Evolutionary conservation across 1,140 invertebrate genomes (phyloP).

Genomic region (Leptinotarsa defecta): DNA sequence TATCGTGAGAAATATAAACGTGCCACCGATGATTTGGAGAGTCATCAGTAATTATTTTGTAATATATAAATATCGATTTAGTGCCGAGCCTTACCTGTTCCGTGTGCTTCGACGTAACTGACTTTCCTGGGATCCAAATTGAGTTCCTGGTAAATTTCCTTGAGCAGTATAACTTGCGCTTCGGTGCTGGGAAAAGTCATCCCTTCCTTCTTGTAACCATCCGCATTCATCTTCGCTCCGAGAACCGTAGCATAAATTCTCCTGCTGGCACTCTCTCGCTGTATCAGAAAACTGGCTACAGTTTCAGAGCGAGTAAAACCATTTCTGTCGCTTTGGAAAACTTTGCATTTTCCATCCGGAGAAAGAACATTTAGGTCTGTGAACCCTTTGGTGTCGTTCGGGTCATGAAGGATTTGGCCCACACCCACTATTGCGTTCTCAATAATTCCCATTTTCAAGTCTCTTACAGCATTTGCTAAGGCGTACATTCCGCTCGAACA

Average conservation of each 20-base stretch:
- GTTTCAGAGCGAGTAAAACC: slow-evolving; percentile 68
- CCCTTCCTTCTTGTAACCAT: slow-evolving; percentile 61
- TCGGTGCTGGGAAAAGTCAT: slow-evolving; percentile 63
- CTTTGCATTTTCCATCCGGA: slow-evolving; percentile 65
- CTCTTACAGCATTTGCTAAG: slow-evolving; percentile 69
- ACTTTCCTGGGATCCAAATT: slow-evolving; percentile 64
- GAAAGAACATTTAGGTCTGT: slow-evolving; percentile 65
- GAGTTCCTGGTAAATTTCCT: slow-evolving; percentile 64
- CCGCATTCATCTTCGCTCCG: slow-evolving; percentile 63
- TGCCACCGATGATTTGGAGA: too few species aligned
- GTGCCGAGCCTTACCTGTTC: slow-evolving; percentile 57
- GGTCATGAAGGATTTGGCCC: slow-evolving; percentile 61
- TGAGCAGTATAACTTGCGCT: slow-evolving; percentile 61
- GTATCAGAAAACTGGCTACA: slow-evolving; percentile 62
- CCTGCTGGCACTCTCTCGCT: slow-evolving; percentile 59
- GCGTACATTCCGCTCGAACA: slow-evolving; percentile 78
- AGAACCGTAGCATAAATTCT: slow-evolving; percentile 65
- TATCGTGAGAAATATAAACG: too few species aligned
- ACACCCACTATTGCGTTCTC: slow-evolving; percentile 79
- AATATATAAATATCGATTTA: too few species aligned
- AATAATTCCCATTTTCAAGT: slow-evolving; percentile 71
- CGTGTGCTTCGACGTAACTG: slow-evolving; percentile 74
- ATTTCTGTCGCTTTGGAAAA: slow-evolving; percentile 66
- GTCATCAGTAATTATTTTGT: too few species aligned
- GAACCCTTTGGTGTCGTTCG: slow-evolving; percentile 33